phyloP scores from a whole-genome alignment of 2,113 vertebrate species.

The Bos indicus region DNA sequence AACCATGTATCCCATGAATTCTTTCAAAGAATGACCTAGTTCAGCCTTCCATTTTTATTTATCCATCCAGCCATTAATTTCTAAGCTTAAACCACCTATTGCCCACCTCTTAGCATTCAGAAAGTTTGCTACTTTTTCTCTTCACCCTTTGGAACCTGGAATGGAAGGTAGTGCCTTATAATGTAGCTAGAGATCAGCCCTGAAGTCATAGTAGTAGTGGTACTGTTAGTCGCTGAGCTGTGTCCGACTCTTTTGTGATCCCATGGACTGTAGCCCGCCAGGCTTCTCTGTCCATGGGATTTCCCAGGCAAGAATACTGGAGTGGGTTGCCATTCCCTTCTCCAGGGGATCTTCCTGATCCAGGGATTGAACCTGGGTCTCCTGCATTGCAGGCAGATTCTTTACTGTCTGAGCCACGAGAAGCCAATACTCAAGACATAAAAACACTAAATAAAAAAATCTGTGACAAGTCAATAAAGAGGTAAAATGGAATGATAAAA shows the following conservation, averaged over 20 bases:
- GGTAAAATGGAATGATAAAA: neutral
- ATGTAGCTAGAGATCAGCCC: neutral
- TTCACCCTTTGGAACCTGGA: neutral
- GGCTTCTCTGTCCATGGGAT: neutral
- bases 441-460: neutral
- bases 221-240: neutral
- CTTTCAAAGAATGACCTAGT: neutral
- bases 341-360: neutral
- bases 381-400: neutral
- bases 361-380: neutral
- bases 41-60: neutral
- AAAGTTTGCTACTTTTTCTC: neutral
- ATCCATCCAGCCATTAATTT: neutral
- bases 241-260: neutral
- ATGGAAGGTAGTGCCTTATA: neutral
- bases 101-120: neutral
- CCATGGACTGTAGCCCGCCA: neutral
- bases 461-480: neutral
- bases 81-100: neutral
- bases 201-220: neutral
- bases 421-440: neutral
- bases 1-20: neutral
- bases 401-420: neutral
- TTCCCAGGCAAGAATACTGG: neutral
- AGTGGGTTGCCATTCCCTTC: neutral